Base-by-base conservation (phyloP, 2,113 vertebrate species). In the Hydrolagus affinis region DNA sequence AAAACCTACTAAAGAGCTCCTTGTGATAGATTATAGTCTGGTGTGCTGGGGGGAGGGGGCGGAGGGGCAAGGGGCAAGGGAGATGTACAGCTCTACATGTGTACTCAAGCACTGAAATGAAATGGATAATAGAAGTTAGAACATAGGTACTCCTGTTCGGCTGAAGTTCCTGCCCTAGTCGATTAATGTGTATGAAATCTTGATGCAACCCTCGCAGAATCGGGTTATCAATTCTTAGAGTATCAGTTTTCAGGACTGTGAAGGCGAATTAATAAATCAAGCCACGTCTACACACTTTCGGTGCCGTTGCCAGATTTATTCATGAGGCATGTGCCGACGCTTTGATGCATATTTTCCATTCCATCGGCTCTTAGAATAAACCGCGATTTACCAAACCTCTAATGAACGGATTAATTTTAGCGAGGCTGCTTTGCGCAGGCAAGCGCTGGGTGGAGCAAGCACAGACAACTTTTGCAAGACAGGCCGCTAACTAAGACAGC, bases 401-500 rank as follows among this genome's bases (percentile, higher is more conserved):
- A 83, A 83, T 11, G 32, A 28, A 68, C 8, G 78, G 78, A 83
- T 83, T 83, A 66, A 83, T 32, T 83, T 83, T 83, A 32, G 21
- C 11, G 19, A 32, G 32, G 60, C 28, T 68, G 28, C 15, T 68
- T 66, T 83, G 64, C 66, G 28, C 78, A 66, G 78, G 8, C 78
- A 83, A 21, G 19, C 15, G 23, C 17, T 68, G 64, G 17, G 60
- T 44, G 44, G 66, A 89, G 91, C 89, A 89, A 90, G 89, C 89
- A 86, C 86, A 88, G 92, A 90, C 93, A 91, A 92, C 91, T 89
- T 86, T 86, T 86, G 88, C 89, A 68, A 4, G 90, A 90, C 88
- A 88, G 91, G 92, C 91, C 89, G 91, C 89, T 91, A 89, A 91
- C 91, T 91, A 88, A 92, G 89, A 90, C 89, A 91, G 78, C 78